Percentiles rank a stretch among this genome's conserved stretches.
These are phyloP conservation scores for Gisinianus flammeolus DNA, from an alignment of 2,888 invertebrate genomes.

Conservation along the genomic window DNA sequence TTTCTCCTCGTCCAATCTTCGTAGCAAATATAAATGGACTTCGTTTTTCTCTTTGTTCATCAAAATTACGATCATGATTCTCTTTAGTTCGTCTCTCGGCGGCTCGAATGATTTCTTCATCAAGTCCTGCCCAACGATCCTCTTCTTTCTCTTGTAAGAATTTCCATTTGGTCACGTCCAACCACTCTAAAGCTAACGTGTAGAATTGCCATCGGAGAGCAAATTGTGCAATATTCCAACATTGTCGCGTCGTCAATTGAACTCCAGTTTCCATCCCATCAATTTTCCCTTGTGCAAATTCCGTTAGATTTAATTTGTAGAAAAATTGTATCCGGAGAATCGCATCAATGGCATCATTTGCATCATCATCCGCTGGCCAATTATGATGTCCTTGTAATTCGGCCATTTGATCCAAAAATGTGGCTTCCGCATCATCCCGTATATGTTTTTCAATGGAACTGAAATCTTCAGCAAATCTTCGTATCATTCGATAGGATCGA, in stretches of 20 bases:
- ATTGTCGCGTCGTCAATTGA: slow-evolving; percentile 52
- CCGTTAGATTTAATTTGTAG: slow-evolving; percentile 51
- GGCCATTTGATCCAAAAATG: slow-evolving; percentile 52
- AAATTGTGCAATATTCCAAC: slow-evolving; percentile 55
- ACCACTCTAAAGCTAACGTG: slow-evolving; percentile 57
- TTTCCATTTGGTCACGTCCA: slow-evolving; percentile 51
- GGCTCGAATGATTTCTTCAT: slow-evolving; percentile 30
- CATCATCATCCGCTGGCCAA: slow-evolving; percentile 54
- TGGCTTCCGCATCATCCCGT: slow-evolving; percentile 33
- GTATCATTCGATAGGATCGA: slow-evolving; percentile 40
- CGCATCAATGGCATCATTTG: slow-evolving; percentile 56
- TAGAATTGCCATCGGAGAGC: slow-evolving; percentile 54
- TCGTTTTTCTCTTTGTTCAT: slow-evolving; percentile 36
- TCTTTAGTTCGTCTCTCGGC: slow-evolving; percentile 31
- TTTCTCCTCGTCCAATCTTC: slow-evolving; percentile 16
- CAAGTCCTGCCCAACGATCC: slow-evolving; percentile 26
- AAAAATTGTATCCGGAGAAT: slow-evolving; percentile 57
- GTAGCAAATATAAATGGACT: slow-evolving; percentile 36
- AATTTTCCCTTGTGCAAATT: slow-evolving; percentile 53
- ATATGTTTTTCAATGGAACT: slow-evolving; percentile 35
- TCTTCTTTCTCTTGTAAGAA: slow-evolving; percentile 46
- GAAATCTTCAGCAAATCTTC: slow-evolving; percentile 42
- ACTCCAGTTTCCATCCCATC: slow-evolving; percentile 51
- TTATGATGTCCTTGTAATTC: slow-evolving; percentile 49
- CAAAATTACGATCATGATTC: slow-evolving; percentile 56